Evolutionary conservation across 2,113 vertebrate genomes (phyloP).

Genomic region (Colossoma macropomum): DNA sequence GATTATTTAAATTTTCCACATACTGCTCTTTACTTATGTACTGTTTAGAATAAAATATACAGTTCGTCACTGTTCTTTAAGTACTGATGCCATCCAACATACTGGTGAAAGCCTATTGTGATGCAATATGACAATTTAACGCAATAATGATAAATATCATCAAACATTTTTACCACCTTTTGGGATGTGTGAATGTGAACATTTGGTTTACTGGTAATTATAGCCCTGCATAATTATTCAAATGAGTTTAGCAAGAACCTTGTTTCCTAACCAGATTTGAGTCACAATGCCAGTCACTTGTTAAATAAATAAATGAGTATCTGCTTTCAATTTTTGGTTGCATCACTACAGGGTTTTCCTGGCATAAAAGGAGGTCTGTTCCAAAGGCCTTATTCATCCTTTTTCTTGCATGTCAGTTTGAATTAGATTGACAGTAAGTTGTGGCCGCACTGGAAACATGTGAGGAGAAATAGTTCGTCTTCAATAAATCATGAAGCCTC

Average conservation of each 20-base stretch:
- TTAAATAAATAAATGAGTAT: conserved; percentile 23
- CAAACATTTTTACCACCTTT: too few relatives aligned
- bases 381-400: background rate
- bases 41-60: too few relatives aligned
- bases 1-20: too few relatives aligned
- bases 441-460: background rate
- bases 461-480: background rate
- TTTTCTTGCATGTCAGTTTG: conserved; percentile 15
- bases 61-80: too few relatives aligned
- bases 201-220: background rate
- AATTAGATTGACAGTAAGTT: conserved; percentile 18
- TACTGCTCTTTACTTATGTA: too few relatives aligned
- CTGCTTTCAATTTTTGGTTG: conserved; percentile 20
- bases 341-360: background rate
- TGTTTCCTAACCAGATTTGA: conserved; percentile 4
- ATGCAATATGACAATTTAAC: too few relatives aligned
- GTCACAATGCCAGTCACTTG: background rate
- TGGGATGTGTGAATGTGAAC: background rate
- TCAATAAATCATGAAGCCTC: background rate
- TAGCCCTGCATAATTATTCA: background rate
- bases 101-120: too few relatives aligned
- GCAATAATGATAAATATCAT: too few relatives aligned
- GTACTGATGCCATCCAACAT: too few relatives aligned
- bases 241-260: background rate
- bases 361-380: background rate